Percentiles rank a stretch among this genome's conserved stretches.
phyloP scores from a whole-genome alignment of 2,113 vertebrate species.

The Corynorhinus townsendii region DNA sequence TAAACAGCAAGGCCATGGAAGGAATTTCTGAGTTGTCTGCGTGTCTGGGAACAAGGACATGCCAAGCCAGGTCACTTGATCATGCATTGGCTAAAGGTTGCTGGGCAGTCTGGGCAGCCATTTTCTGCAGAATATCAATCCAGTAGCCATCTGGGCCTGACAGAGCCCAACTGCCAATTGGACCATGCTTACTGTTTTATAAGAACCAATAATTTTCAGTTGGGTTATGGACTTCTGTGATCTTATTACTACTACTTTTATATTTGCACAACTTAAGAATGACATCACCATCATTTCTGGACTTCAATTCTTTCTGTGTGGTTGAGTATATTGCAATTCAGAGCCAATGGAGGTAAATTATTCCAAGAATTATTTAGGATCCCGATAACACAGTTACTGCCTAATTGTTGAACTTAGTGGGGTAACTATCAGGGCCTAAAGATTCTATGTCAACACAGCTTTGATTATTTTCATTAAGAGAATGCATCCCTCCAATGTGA shows the following conservation, averaged over 20 bases:
- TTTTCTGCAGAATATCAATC: accelerated
- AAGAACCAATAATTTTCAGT: background rate
- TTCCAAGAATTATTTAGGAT: background rate
- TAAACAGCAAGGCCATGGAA: background rate
- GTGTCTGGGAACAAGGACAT: accelerated
- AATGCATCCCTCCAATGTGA: background rate
- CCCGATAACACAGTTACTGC: background rate
- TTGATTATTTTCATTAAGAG: background rate
- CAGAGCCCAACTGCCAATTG: background rate
- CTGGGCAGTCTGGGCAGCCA: no score
- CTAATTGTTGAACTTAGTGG: background rate
- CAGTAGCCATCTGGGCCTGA: background rate
- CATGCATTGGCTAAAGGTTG: background rate
- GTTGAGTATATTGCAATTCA: background rate
- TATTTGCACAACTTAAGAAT: background rate
- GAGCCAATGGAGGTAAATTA: background rate
- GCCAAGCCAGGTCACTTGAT: accelerated
- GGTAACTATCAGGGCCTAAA: no score
- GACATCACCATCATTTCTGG: background rate
- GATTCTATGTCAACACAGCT: background rate
- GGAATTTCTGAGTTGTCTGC: no score
- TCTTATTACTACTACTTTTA: background rate
- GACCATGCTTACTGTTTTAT: background rate
- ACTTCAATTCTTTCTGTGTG: background rate
- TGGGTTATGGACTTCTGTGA: background rate